A percentile compares a stretch with the other conserved stretches of the same genome.
Conservation (phyloP, 2,797 vertebrate species). For the Prionace glauca region DNA sequence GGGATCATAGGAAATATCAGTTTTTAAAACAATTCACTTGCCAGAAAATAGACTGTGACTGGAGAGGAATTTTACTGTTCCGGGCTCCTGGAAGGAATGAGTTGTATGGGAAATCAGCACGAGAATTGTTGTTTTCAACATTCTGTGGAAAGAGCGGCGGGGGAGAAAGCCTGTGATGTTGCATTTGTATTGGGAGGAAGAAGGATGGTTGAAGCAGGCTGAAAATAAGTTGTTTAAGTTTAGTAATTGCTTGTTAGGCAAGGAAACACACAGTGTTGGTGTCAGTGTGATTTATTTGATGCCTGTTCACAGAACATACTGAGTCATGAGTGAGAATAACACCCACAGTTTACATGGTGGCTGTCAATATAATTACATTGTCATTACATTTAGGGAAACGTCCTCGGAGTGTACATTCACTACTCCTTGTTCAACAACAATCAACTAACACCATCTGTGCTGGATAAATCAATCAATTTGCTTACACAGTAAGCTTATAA, state of each 20-base stretch:
- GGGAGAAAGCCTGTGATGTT: not conserved
- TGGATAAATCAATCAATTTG: not conserved
- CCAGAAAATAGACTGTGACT: not conserved
- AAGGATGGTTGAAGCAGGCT: too few species aligned
- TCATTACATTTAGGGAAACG: not conserved
- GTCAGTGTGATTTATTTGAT: not conserved
- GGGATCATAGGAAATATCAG: not conserved
- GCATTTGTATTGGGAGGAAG: not conserved
- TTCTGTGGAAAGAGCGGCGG: not conserved
- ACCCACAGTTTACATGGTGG: not conserved
- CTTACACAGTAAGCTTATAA: not conserved
- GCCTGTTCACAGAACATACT: not conserved
- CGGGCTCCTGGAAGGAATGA: not conserved
- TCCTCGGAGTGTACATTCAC: not conserved
- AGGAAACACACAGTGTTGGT: not conserved
- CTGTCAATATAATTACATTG: not conserved
- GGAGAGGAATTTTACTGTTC: not conserved
- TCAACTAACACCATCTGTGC: not conserved
- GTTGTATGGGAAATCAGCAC: not conserved
- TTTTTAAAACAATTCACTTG: not conserved
- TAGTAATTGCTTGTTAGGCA: not conserved
- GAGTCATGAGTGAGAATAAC: not conserved
- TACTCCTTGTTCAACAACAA: not conserved
- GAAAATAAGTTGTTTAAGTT: not conserved
- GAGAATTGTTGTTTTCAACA: not conserved